phyloP scores from a whole-genome alignment of 2,113 vertebrate species.

The Ciconia maguari region DNA sequence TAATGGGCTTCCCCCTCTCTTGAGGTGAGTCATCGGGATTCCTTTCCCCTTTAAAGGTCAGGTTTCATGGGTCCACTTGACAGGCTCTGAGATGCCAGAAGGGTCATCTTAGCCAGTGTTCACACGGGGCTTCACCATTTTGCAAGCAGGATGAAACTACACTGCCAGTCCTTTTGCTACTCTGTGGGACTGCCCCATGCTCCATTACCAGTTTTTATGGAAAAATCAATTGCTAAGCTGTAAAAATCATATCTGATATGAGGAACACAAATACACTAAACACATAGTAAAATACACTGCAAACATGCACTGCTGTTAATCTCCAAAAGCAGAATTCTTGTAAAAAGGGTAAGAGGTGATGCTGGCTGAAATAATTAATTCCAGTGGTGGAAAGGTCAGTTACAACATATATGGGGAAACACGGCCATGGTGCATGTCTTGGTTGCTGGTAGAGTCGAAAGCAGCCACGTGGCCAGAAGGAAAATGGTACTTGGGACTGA shows the following conservation, averaged over 20 bases:
- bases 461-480: not conserved
- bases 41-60: not conserved
- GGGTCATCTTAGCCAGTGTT: not conserved
- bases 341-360: not conserved
- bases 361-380: not conserved
- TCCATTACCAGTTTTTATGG: not conserved
- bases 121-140: not conserved
- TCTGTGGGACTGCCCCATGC: not conserved
- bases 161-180: not conserved
- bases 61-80: not conserved
- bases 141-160: not conserved
- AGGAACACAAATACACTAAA: not conserved
- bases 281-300: not conserved
- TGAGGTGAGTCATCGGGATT: not conserved
- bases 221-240: not conserved
- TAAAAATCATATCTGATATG: not conserved
- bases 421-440: not conserved
- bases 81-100: not conserved
- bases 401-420: not conserved
- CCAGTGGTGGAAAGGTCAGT: not conserved
- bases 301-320: not conserved
- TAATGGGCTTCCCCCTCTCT: not conserved
- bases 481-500: not conserved
- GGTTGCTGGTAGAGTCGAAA: not conserved
- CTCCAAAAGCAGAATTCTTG: not conserved